phyloP scores from a whole-genome alignment of 2,888 invertebrate genomes.

The Drosophila sordidula region DNA sequence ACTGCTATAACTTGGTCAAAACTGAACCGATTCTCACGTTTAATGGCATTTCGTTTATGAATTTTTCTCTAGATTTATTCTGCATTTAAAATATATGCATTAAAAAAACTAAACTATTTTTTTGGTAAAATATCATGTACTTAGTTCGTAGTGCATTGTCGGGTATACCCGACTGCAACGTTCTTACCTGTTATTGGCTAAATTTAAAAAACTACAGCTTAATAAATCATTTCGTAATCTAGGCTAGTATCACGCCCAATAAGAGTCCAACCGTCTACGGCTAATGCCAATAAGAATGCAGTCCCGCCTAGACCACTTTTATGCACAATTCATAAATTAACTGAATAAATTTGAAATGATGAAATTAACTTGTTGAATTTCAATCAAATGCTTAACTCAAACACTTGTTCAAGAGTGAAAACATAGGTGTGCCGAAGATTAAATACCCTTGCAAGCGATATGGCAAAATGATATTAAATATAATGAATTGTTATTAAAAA shows the following conservation, averaged over 20 bases:
- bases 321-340: constrained; percentile 52
- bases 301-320: constrained; percentile 45
- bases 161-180: too few species aligned
- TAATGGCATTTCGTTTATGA: too few species aligned
- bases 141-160: too few species aligned
- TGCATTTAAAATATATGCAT: too few species aligned
- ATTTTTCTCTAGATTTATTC: too few species aligned
- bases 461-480: neutral
- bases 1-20: too few species aligned
- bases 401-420: constrained; percentile 17
- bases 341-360: constrained; percentile 59
- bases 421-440: neutral
- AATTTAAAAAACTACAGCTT: neutral
- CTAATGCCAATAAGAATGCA: constrained; percentile 49
- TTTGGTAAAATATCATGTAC: too few species aligned
- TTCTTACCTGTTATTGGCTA: neutral
- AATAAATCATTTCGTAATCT: constrained; percentile 1
- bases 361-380: constrained; percentile 62
- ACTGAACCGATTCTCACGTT: too few species aligned
- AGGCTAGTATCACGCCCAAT: constrained; percentile 21
- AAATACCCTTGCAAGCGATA: constrained; percentile 5
- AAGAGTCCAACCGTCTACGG: constrained; percentile 20
- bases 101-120: too few species aligned
- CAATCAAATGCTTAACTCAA: constrained; percentile 49
- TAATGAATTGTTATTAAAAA: too few species aligned